phyloP scores from a whole-genome alignment of 2,888 invertebrate genomes.

The Parnassius orleans region DNA sequence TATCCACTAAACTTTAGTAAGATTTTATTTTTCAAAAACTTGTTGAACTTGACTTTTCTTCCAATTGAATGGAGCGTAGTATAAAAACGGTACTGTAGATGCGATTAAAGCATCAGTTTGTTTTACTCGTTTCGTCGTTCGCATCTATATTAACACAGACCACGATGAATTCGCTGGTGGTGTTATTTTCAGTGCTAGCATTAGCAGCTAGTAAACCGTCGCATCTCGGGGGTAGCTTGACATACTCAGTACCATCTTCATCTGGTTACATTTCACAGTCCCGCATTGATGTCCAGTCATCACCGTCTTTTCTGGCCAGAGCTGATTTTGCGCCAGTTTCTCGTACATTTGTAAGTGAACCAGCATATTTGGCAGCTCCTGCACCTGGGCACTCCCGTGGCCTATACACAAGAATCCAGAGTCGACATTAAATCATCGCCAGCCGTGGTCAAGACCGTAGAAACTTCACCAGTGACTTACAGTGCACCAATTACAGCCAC shows the following conservation, averaged over 20 bases:
- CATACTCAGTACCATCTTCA: slow-evolving; percentile 38
- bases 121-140: slow-evolving; percentile 51
- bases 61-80: slow-evolving; percentile 47
- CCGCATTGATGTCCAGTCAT: slow-evolving; percentile 59
- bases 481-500: slow-evolving; percentile 30
- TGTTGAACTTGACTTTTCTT: slow-evolving; percentile 56
- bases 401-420: slow-evolving; percentile 43
- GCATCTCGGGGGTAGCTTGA: slow-evolving; percentile 36
- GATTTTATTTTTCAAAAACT: slow-evolving; percentile 7
- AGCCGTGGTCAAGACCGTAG: slow-evolving; percentile 30
- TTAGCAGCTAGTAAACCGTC: slow-evolving; percentile 56
- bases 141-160: slow-evolving; percentile 78
- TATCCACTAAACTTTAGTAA: not conserved
- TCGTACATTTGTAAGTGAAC: slow-evolving; percentile 37
- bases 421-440: slow-evolving; percentile 38
- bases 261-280: slow-evolving; percentile 56
- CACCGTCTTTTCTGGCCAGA: slow-evolving; percentile 37
- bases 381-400: slow-evolving; percentile 39
- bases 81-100: slow-evolving; percentile 58
- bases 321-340: slow-evolving; percentile 45
- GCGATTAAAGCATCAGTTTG: slow-evolving; percentile 71
- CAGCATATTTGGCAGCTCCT: slow-evolving; percentile 40
- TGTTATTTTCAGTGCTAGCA: slow-evolving; percentile 83
- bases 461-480: slow-evolving; percentile 36
- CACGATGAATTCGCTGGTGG: slow-evolving; percentile 83